Conservation (phyloP, 1,140 invertebrate species). For the Wiebesia pumilae region DNA sequence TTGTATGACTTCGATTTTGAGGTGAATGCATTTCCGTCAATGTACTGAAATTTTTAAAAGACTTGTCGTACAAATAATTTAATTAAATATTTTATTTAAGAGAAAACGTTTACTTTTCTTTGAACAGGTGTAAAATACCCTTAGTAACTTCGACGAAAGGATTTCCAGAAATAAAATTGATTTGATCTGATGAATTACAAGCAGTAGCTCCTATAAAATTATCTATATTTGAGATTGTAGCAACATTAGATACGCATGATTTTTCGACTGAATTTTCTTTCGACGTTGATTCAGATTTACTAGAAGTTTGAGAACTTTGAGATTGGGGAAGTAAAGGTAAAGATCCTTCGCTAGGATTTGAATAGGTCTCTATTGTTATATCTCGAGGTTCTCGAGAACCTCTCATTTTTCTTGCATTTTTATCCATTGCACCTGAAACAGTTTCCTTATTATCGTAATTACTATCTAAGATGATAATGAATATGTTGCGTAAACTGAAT, state of each 20-base stretch:
- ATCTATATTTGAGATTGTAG: slow-evolving; percentile 69
- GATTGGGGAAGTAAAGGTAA: slow-evolving; percentile 58
- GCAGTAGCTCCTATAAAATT: slow-evolving; percentile 63
- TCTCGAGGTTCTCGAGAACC: slow-evolving; percentile 78
- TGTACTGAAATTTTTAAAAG: slow-evolving; percentile 72
- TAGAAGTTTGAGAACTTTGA: slow-evolving; percentile 62
- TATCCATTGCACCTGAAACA: slow-evolving; percentile 60
- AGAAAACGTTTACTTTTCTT: slow-evolving; percentile 86
- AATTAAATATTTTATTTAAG: slow-evolving; percentile 16
- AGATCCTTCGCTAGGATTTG: slow-evolving; percentile 73
- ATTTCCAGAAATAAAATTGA: slow-evolving; percentile 96
- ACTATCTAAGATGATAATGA: neutral
- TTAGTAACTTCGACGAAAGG: slow-evolving; percentile 97
- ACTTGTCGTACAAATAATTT: slow-evolving; percentile 33
- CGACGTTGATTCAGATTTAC: slow-evolving; percentile 64
- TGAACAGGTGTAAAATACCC: slow-evolving; percentile 96
- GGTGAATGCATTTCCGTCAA: slow-evolving; percentile 80
- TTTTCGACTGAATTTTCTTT: slow-evolving; percentile 72
- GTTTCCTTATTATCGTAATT: neutral
- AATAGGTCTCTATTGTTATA: slow-evolving; percentile 81
- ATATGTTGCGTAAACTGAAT: neutral
- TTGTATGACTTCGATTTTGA: slow-evolving; percentile 85
- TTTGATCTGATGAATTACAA: slow-evolving; percentile 76
- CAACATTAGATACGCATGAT: slow-evolving; percentile 65
- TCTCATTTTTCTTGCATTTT: slow-evolving; percentile 72